These are phyloP conservation scores for Tupaia chinensis DNA, from an alignment of 2,113 vertebrate species.

Conservation along the genomic window DNA sequence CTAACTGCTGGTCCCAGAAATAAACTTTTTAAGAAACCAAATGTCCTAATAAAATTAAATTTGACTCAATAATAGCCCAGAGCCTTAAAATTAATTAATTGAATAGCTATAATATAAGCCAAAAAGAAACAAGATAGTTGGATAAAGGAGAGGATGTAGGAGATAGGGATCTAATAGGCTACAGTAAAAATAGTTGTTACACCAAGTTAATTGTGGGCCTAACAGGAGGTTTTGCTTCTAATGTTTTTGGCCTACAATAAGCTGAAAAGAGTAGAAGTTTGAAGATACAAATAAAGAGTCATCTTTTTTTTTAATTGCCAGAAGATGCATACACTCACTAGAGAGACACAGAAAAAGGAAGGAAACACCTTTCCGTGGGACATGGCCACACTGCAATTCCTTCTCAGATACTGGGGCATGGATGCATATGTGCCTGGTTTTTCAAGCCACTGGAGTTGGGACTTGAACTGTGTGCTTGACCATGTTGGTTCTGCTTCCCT, in stretches of 20 bases:
- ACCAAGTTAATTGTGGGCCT: neutral
- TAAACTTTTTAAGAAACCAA: neutral
- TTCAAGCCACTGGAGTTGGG: no score
- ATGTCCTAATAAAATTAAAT: neutral
- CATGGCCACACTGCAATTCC: no score
- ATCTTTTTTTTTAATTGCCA: no score
- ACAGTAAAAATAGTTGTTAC: conserved; percentile 8
- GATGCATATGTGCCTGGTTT: no score
- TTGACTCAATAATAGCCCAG: conserved; percentile 26
- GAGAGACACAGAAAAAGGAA: no score
- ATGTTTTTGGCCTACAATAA: conserved; percentile 20
- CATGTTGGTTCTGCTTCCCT: no score
- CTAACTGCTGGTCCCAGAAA: no score
- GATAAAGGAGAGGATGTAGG: no score
- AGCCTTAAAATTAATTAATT: conserved; percentile 51
- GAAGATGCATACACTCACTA: no score
- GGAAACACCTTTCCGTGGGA: no score
- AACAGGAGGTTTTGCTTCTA: neutral
- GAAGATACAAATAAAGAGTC: neutral
- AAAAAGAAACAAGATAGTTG: neutral
- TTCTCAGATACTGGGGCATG: no score
- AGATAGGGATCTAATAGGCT: neutral
- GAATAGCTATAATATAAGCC: neutral
- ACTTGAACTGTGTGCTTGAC: no score
- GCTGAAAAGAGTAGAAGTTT: conserved; percentile 18